A percentile compares a stretch with the other conserved stretches of the same genome.
Conservation (phyloP, 37 sponge, comb jelly and placozoan species). For the Amphimedon queenslandica region DNA sequence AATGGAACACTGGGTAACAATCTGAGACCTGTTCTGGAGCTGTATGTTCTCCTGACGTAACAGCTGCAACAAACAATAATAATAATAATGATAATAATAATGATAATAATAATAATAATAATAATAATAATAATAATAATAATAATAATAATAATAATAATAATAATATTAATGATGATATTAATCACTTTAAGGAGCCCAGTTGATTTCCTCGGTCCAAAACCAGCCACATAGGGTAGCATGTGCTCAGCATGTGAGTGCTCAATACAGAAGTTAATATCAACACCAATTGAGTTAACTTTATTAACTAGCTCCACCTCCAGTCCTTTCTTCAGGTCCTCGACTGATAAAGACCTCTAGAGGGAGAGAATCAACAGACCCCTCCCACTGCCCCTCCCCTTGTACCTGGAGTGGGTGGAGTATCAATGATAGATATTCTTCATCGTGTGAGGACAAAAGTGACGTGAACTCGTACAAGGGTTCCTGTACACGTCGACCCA, state of each 20-base stretch:
- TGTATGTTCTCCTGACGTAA: constrained; percentile 75
- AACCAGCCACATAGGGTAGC: constrained; percentile 84
- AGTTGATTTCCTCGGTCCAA: constrained; percentile 94
- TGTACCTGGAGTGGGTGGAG: constrained; percentile 70
- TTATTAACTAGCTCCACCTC: constrained; percentile 72
- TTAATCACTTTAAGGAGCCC: constrained; percentile 74
- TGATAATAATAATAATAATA: neutral
- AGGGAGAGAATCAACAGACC: constrained; percentile 1
- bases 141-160: neutral
- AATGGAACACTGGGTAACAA: constrained; percentile 83
- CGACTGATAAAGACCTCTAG: constrained; percentile 35
- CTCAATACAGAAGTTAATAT: constrained; percentile 78
- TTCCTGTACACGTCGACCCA: constrained; percentile 82
- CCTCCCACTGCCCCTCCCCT: neutral
- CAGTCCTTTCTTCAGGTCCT: constrained; percentile 48
- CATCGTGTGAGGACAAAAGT: constrained; percentile 48
- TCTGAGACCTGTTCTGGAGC: constrained; percentile 84
- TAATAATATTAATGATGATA: neutral
- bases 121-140: neutral
- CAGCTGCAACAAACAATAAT: constrained; percentile 32
- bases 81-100: neutral
- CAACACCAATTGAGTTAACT: constrained; percentile 91
- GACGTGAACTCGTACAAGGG: constrained; percentile 83
- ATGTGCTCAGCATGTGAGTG: constrained; percentile 56
- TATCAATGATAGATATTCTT: constrained; percentile 59